Base-by-base conservation (phyloP, 2,113 vertebrate species). In the Dissostichus mawsoni region DNA sequence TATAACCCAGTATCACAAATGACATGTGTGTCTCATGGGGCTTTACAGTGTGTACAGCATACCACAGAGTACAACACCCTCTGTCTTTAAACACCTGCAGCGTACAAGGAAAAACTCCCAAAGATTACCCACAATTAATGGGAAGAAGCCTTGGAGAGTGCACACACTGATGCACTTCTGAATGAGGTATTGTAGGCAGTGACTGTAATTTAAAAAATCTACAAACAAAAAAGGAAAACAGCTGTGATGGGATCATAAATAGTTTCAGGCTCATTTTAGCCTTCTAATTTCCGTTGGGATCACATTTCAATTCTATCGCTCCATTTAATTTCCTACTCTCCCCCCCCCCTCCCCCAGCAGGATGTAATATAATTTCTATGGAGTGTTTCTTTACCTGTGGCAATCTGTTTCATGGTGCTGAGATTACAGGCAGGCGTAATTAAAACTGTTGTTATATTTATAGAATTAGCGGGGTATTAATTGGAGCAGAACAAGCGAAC, bases 391-490 rank as follows among this genome's bases (percentile, higher is more conserved):
- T 85, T 91, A 93, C 90, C 88, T 92, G 91, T 92, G 88, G 90
- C 90, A 85, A 92, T 91, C 87, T 80, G 83, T 89, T 93, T 89
- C 87, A 87, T 69, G 18, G 76, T 61, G 76, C 75, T 45, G 59
- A 85, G 87, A 92, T 90, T 91, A 92, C 85, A 90, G 73, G 78
- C 84, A 69, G 74, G 76, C 55, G 81, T 93, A 90, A 95, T 94
- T 92, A 90, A 93, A 87, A 82, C 78, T 64, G 87, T 69, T 89
- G 89, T 90, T 90, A 67, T 90, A 91, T 92, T 94, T 89, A 90
- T 88, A 92, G 88, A 94, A 87, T 90, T 90, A 91, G 81, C 44
- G 4, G 66, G 53, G 87, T 78, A 90, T 90, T 93, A 91, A 94
- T 87, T 91, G 85, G 76, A 90, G 87, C 78, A 74, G 90, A 93